Conservation (phyloP, 2,113 vertebrate genomes). For the Hiodon alosoides region DNA sequence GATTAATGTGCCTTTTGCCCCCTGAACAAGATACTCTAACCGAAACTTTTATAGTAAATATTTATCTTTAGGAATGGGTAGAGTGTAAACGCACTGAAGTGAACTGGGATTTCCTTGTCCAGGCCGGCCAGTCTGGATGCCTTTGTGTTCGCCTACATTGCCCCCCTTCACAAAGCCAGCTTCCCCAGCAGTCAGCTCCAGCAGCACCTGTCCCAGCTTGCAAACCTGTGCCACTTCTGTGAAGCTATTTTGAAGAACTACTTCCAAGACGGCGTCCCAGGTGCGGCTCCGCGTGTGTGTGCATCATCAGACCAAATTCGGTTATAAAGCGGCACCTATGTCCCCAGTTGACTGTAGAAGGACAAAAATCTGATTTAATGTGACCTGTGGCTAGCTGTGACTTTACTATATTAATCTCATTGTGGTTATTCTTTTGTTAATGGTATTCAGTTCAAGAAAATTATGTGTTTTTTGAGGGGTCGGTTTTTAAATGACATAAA, state of each 20-base stretch:
- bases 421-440: too few species aligned
- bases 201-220: constrained; percentile 85
- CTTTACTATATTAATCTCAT: too few species aligned
- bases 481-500: too few species aligned
- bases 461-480: too few species aligned
- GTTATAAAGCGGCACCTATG: too few species aligned
- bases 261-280: constrained; percentile 67
- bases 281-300: constrained; percentile 50
- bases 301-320: neutral
- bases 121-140: constrained; percentile 94
- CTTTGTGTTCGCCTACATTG: constrained; percentile 90
- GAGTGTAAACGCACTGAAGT: neutral
- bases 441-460: too few species aligned
- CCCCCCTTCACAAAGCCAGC: constrained; percentile 81
- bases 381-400: too few species aligned
- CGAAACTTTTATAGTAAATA: neutral
- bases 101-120: constrained; percentile 10
- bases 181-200: constrained; percentile 84
- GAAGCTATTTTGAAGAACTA: constrained; percentile 79
- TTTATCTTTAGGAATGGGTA: neutral
- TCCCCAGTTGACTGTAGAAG: too few species aligned
- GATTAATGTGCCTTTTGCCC: too few species aligned
- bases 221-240: constrained; percentile 84
- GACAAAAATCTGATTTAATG: too few species aligned
- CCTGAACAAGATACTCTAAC: neutral